phyloP scores from a whole-genome alignment of 2,113 vertebrate species.

The Ahaetulla prasina region DNA sequence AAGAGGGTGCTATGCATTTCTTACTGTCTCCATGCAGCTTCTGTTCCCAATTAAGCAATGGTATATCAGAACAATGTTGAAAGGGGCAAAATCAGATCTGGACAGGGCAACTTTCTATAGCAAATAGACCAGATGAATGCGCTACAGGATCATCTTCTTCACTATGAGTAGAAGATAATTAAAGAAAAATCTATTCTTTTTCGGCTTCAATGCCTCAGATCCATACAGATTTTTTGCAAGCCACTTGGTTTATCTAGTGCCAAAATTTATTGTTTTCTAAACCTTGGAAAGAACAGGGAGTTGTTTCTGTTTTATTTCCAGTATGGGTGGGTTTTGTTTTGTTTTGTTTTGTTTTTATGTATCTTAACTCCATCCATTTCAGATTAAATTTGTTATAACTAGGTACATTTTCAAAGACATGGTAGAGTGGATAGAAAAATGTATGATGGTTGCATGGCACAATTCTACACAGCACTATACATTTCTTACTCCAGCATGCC shows the following conservation, averaged over 20 bases:
- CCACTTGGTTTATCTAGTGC: not conserved
- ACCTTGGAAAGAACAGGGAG: not conserved
- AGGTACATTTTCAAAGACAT: not conserved
- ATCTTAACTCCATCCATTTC: constrained; percentile 44
- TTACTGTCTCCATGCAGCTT: not conserved
- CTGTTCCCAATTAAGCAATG: not conserved
- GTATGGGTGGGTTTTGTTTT: not conserved
- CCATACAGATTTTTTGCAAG: not conserved
- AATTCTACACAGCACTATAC: not conserved
- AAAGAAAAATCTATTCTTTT: not conserved
- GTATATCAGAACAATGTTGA: not conserved
- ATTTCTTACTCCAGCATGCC: not conserved
- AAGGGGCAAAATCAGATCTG: not conserved
- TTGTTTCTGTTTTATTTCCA: not conserved
- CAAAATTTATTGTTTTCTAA: constrained; percentile 5
- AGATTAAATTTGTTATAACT: constrained; percentile 17
- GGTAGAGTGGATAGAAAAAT: constrained; percentile 26
- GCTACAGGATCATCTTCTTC: not conserved
- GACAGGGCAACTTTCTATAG: not conserved
- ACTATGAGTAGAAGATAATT: not conserved
- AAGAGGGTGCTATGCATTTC: not conserved
- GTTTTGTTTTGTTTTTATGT: not conserved
- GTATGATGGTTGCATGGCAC: not conserved
- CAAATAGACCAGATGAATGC: not conserved
- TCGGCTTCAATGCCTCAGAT: constrained; percentile 1